Conservation (phyloP, 2,797 vertebrate species). For the Fistularia commersonii region DNA sequence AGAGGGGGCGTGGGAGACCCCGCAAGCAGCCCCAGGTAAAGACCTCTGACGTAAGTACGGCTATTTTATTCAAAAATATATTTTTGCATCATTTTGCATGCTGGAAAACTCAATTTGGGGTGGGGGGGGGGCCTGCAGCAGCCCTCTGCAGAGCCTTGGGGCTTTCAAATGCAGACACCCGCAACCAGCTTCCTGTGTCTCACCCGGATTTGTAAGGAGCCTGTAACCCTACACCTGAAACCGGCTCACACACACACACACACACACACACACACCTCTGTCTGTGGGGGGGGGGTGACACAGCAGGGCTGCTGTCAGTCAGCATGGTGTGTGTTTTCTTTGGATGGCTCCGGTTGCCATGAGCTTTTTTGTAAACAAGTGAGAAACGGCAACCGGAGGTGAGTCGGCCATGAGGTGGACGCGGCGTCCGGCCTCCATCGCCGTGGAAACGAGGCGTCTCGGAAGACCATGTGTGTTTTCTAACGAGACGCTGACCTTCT, state of each 20-base stretch:
- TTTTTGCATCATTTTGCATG: too few relatives aligned
- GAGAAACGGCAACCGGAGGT: constrained; percentile 45
- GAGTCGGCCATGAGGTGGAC: constrained; percentile 36
- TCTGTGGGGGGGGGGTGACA: constrained; percentile 48
- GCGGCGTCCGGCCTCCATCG: too few relatives aligned
- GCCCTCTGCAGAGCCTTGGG: not conserved
- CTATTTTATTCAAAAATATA: too few relatives aligned
- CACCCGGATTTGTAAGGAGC: constrained; percentile 45
- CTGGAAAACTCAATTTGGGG: too few relatives aligned
- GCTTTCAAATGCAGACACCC: constrained; percentile 24
- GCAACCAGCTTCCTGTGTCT: constrained; percentile 46
- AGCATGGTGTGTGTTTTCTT: constrained; percentile 35
- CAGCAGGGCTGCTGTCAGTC: constrained; percentile 50
- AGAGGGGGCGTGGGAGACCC: constrained; percentile 90
- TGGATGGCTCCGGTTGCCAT: constrained; percentile 69
- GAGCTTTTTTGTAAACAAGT: constrained; percentile 57
- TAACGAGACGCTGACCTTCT: too few relatives aligned
- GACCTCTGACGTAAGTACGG: constrained; percentile 51
- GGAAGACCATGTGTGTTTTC: too few relatives aligned
- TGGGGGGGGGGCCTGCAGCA: too few relatives aligned
- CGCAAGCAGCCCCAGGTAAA: constrained; percentile 86
- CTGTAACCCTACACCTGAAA: constrained; percentile 70
- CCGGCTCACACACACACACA: constrained; percentile 48
- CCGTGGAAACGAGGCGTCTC: too few relatives aligned
- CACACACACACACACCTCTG: constrained; percentile 44